Base-by-base conservation (phyloP, 2,113 vertebrate species). In the Tetraodon nigroviridis region DNA sequence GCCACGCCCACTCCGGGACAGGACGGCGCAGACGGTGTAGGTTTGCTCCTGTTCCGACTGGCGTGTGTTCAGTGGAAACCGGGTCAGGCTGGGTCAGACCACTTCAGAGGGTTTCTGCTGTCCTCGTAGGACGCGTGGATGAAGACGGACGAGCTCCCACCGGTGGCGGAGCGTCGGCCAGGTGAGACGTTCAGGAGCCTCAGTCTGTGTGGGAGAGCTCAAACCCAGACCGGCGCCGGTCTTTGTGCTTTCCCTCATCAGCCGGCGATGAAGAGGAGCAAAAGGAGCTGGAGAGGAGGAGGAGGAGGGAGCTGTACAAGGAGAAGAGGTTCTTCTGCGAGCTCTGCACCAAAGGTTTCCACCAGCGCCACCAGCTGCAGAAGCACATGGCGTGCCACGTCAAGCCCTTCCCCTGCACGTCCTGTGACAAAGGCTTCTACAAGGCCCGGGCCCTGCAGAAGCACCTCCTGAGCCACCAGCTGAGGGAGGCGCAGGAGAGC, bases 341-440 rank as follows among this genome's bases (percentile, higher is more conserved):
- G 41, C 73, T 80, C 1, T 87, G 86, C 42, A 51, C 66, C 55
- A 83, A 83, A 61, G 86, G 86, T 3, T 87, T 84, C 72, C 86
- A 87, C 6, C 86, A 87, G 78, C 51, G 62, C 0, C 80, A 87
- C 73, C 86, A 87, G 79, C 79, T 87, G 40, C 62, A 44, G 57
- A 87, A 86, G 22, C 86, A 87, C n/a, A 51, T 51, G 1, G 53
- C 71, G 0, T 67, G 63, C 5, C 86, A 87, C 67, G 53, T 51
- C 44, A 87, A 87, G n/a, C 86, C 86, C 0, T 84, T 83, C 58
- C 86, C 84, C 47, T 87, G 86, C 69, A 65, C 24, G 32, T 60
- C 55, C 61, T 87, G 86, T 5, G 82, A 87, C 5, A 84, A 83
- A 58, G 86, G 86, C 11, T 87, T 87, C 75, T 84, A 82, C 58